phyloP scores from a whole-genome alignment of 2,888 invertebrate genomes.

The Herminia tarsipennalis region DNA sequence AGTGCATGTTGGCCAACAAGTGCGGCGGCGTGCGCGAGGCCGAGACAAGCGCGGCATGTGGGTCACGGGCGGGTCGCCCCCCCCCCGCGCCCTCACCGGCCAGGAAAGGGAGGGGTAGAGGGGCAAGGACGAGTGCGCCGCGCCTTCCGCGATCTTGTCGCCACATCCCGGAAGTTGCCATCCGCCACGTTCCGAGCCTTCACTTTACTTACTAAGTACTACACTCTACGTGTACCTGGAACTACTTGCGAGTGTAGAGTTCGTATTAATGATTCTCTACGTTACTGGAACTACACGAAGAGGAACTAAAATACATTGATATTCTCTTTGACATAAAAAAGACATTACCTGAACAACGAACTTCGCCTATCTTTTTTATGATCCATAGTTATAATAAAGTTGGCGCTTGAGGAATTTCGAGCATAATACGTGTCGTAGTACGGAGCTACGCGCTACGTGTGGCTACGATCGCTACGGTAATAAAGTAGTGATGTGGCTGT shows the following conservation, averaged over 20 bases:
- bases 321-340: too few species aligned
- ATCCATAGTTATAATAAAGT: too few species aligned
- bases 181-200: slow-evolving; percentile 22
- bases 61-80: slow-evolving; percentile 52
- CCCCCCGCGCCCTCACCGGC: background rate
- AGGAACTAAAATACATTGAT: too few species aligned
- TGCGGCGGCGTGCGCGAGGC: too few species aligned
- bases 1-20: too few species aligned
- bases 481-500: background rate
- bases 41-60: slow-evolving; percentile 27
- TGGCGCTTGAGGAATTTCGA: too few species aligned
- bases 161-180: slow-evolving; percentile 34
- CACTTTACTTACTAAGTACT: slow-evolving; percentile 6
- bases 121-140: slow-evolving; percentile 8
- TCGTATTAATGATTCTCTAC: too few species aligned
- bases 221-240: background rate
- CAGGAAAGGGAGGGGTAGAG: background rate
- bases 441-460: background rate
- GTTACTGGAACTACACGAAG: too few species aligned
- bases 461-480: background rate
- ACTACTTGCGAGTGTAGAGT: too few species aligned
- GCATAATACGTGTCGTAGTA: slow-evolving; percentile 1
- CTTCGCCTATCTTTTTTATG: too few species aligned
- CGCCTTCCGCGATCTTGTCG: slow-evolving; percentile 31
- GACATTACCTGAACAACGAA: too few species aligned